Conservation (phyloP, 2,888 invertebrate species). For the Patella pellucida region DNA sequence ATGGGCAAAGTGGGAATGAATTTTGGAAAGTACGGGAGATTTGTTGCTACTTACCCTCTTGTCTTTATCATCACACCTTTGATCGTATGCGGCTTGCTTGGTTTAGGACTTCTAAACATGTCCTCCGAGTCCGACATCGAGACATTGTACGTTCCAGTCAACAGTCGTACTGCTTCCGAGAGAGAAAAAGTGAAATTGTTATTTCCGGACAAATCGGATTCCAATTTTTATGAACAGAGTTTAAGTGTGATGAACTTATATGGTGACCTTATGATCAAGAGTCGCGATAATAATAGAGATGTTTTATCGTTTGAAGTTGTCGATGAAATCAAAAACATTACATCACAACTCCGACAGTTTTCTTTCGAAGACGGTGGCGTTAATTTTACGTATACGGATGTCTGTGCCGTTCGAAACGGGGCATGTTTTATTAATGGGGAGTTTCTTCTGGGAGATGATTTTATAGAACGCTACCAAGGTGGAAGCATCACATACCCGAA, state of each 20-base stretch:
- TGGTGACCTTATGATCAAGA: conserved; percentile 35
- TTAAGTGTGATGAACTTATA: conserved; percentile 29
- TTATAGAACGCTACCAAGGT: conserved; percentile 7
- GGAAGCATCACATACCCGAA: conserved; percentile 23
- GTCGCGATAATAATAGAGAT: conserved; percentile 22
- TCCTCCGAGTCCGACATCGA: conserved; percentile 44
- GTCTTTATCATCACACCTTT: conserved; percentile 34
- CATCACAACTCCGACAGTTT: conserved; percentile 18
- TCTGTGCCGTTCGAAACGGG: conserved; percentile 19
- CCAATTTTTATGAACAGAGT: conserved; percentile 32
- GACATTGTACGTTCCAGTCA: conserved; percentile 51
- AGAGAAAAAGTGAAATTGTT: conserved; percentile 29
- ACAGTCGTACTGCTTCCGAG: conserved; percentile 49
- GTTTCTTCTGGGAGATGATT: conserved; percentile 17
- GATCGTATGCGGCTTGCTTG: conserved; percentile 40
- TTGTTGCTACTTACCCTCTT: conserved; percentile 36
- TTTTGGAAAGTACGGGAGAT: conserved; percentile 40
- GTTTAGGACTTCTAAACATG: conserved; percentile 34
- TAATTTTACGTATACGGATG: conserved; percentile 18
- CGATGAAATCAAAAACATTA: conserved; percentile 26
- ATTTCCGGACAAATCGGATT: conserved; percentile 40
- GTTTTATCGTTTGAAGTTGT: conserved; percentile 29
- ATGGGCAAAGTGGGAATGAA: no score
- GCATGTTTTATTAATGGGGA: conserved; percentile 25
- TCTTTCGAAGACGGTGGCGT: conserved; percentile 14